A percentile compares a stretch with the other conserved stretches of the same genome.
Evolutionary conservation across 1,140 invertebrate species (phyloP).

Genomic region (Alviniconcha marisindica): DNA sequence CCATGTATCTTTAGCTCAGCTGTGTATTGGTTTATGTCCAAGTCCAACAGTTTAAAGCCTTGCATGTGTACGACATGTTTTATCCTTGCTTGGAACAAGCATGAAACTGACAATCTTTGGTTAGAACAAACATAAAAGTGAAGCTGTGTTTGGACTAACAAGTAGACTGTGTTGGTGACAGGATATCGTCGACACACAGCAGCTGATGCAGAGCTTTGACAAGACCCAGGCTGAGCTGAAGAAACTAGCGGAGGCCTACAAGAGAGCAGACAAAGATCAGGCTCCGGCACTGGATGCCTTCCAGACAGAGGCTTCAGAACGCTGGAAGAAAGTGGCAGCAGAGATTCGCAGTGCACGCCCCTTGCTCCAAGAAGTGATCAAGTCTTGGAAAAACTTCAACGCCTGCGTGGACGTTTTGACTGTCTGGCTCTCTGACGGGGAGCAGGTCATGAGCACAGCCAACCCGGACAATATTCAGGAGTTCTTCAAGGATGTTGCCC

Average conservation of each 20-base stretch:
- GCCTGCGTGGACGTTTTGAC: conserved; percentile 85
- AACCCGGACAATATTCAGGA: conserved; percentile 58
- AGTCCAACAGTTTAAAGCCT: no score
- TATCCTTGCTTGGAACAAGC: conserved; percentile 56
- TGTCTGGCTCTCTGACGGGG: conserved; percentile 87
- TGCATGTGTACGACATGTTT: no score
- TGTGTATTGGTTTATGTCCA: no score
- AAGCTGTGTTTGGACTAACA: no score
- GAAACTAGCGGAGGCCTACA: conserved; percentile 93
- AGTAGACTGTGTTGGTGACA: conserved; percentile 27
- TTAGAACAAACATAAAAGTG: no score
- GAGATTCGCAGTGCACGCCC: conserved; percentile 91
- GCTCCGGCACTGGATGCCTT: conserved; percentile 87
- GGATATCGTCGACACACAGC: conserved; percentile 86
- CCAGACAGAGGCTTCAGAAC: conserved; percentile 88
- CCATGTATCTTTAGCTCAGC: no score
- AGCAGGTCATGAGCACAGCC: conserved; percentile 79
- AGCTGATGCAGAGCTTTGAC: conserved; percentile 96
- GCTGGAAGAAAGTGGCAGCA: conserved; percentile 93
- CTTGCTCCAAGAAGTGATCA: conserved; percentile 90
- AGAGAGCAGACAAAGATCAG: conserved; percentile 86
- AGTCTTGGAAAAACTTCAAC: conserved; percentile 92
- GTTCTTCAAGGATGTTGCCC: conserved; percentile 88
- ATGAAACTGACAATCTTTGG: conserved; percentile 50
- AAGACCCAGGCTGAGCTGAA: conserved; percentile 94